Conservation (phyloP, 2,797 vertebrate species). For the Syndactyla subalaris region DNA sequence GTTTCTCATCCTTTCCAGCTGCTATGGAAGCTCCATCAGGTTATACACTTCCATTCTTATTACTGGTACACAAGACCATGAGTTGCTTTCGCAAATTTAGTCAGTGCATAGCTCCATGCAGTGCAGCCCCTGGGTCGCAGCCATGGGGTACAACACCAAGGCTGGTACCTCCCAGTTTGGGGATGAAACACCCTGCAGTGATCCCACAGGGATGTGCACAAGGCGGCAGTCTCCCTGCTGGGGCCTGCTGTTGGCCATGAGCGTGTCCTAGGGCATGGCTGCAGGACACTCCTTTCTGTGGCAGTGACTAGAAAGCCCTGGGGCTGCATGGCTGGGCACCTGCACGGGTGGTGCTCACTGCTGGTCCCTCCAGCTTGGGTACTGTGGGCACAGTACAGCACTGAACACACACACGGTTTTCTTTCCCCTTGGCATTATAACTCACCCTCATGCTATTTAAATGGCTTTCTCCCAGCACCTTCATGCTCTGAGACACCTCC, state of each 20-base stretch:
- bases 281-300: background rate
- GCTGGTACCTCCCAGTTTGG: background rate
- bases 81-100: background rate
- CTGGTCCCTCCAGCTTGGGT: fast-evolving
- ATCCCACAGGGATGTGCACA: background rate
- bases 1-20: background rate
- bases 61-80: background rate
- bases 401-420: background rate
- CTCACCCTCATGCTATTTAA: background rate
- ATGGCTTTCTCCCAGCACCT: background rate
- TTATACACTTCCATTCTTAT: background rate
- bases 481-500: background rate
- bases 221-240: fast-evolving
- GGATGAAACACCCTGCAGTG: background rate
- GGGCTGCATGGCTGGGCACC: fast-evolving
- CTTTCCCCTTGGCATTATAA: background rate
- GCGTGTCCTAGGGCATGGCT: background rate
- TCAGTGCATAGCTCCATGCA: fast-evolving
- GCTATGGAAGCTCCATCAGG: background rate
- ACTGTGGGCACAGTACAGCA: background rate
- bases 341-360: fast-evolving
- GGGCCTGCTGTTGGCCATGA: background rate
- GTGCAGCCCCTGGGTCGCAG: fast-evolving
- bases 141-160: background rate
- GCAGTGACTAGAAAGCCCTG: background rate